Base-by-base conservation (phyloP, 2,888 invertebrate genomes). In the Pachymerium ferrugineum region DNA sequence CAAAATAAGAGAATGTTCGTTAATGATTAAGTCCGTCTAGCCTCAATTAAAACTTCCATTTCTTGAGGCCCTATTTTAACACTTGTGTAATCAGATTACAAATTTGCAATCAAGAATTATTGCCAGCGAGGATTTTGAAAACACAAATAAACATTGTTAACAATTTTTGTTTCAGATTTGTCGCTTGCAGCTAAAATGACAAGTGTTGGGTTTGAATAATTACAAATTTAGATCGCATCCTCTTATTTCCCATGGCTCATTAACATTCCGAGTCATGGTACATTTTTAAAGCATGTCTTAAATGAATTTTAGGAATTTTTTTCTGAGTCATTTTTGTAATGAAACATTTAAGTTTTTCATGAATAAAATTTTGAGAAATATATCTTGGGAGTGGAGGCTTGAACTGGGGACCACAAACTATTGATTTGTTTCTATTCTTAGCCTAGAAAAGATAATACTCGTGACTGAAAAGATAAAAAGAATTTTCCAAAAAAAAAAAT, bases 11-110 rank as follows among this genome's bases (percentile, higher is more conserved):
- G 16, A 62, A 62, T 62, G 62, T 62, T 62, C 62, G n/a, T 62
- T 62, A 62, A 62, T 62, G 25, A 62, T 62, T 62, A 62, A 62
- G 25, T 62, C 62, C 25, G 62, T 62, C 62, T 62, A 25, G 62
- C 62, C 62, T 62, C 62, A 62, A 62, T 62, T 62, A 62, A 62
- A 62, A 62, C 62, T 28, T 22, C 28, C 47, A 54, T 54, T 54
- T 54, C 47, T n/a, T 22, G 16, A 54, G 25, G 62, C 62, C 62
- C 8, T 62, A 14, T 28, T n/a, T n/a, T n/a, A n/a, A n/a, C n/a
- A n/a, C n/a, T n/a, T n/a, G n/a, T n/a, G n/a, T 28, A 62, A 62
- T 62, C 62, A 62, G 8, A 62, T 62, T 62, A 62, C 12, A 62
- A 47, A 25, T 25, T 62, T 28, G 28, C 62, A 62, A 62, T 62